Percentiles rank a stretch among this genome's conserved stretches.
Conservation (phyloP, 23 tunicate genomes). For the Pegea sp. region DNA sequence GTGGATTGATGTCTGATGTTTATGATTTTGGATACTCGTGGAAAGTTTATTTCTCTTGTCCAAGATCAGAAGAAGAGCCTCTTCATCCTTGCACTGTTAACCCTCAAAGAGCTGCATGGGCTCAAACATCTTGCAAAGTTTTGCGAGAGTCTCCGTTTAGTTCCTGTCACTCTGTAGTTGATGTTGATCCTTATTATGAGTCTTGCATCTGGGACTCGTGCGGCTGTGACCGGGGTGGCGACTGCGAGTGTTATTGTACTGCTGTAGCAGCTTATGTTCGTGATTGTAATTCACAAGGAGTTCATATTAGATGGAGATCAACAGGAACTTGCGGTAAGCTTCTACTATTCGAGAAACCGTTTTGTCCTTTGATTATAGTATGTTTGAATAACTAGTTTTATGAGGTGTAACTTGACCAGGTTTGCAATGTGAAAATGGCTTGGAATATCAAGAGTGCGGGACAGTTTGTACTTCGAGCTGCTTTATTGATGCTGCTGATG, state of each 20-base stretch:
- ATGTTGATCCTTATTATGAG: conserved; percentile 65
- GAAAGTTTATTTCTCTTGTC: conserved; percentile 70
- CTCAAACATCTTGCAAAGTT: conserved; percentile 35
- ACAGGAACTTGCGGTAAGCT: conserved; percentile 82
- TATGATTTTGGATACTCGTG: conserved; percentile 63
- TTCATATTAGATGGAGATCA: conserved; percentile 76
- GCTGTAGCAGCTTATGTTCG: conserved; percentile 75
- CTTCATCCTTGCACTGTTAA: conserved; percentile 61
- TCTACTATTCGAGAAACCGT: background rate
- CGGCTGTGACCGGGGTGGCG: conserved; percentile 94
- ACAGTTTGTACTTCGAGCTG: conserved; percentile 38
- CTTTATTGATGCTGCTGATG: conserved; percentile 32
- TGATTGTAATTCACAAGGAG: conserved; percentile 59
- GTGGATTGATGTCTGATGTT: conserved; percentile 31
- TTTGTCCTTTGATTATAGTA: background rate
- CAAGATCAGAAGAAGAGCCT: conserved; percentile 69
- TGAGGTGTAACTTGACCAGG: conserved; percentile 7
- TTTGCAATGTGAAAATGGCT: conserved; percentile 66
- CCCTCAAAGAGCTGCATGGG: conserved; percentile 78
- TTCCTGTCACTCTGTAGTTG: conserved; percentile 53
- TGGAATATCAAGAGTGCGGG: conserved; percentile 74
- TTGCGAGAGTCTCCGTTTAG: conserved; percentile 41
- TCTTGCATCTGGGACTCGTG: conserved; percentile 92
- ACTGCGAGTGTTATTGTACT: conserved; percentile 91
- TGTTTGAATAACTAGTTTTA: background rate